Evolutionary conservation across 1,140 invertebrate genomes (phyloP).

Genomic region (Drosophila insularis): DNA sequence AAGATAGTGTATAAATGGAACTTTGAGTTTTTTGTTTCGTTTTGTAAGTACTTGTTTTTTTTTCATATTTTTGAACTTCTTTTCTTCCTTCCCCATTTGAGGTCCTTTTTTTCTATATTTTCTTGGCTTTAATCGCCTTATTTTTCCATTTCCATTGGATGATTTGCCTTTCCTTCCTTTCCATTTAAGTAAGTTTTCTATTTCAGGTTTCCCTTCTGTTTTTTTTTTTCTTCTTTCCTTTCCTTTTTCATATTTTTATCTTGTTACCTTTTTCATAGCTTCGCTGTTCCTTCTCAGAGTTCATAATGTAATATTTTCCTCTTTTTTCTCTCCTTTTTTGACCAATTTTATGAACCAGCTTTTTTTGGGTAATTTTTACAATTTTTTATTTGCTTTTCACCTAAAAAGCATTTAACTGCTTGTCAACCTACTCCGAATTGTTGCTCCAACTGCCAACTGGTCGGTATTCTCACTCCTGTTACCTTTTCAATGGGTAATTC

Average conservation of each 20-base stretch:
- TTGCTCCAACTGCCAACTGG: not conserved
- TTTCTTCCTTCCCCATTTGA: not conserved
- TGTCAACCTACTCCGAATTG: not conserved
- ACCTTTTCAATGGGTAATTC: slow-evolving; percentile 39
- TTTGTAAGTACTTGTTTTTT: not conserved
- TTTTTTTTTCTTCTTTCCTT: no score
- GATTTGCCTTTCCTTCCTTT: not conserved
- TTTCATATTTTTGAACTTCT: not conserved
- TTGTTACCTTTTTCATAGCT: not conserved
- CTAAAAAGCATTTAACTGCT: slow-evolving; percentile 7
- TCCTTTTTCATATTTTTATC: not conserved
- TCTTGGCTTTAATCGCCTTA: not conserved
- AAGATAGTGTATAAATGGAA: no score
- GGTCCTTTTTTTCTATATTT: not conserved
- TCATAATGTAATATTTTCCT: not conserved
- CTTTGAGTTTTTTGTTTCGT: no score
- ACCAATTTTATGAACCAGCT: not conserved
- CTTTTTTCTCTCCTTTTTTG: not conserved
- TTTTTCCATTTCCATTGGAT: not conserved
- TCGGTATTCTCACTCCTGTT: slow-evolving; percentile 2
- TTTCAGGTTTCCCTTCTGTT: not conserved
- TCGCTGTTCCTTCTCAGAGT: not conserved
- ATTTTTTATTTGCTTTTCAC: not conserved
- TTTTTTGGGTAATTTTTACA: not conserved
- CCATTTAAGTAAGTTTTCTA: not conserved